Percentiles rank a stretch among this genome's conserved stretches.
Conservation (phyloP, 1,140 invertebrate genomes). For the Cyrtorhinus lividipennis region DNA sequence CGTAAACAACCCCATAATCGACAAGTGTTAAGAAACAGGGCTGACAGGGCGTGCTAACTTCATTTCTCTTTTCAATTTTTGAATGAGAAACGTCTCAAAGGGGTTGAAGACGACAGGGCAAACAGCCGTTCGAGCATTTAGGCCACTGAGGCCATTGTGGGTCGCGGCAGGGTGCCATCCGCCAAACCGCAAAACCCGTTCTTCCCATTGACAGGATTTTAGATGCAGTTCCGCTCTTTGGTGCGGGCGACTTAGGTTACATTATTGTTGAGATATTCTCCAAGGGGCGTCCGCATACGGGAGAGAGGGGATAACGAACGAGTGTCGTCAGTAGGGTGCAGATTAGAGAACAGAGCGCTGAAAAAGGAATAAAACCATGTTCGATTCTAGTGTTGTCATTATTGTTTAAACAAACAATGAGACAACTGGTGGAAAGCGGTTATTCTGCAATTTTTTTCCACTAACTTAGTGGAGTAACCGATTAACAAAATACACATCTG, state of each 20-base stretch:
- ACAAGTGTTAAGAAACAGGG: not conserved
- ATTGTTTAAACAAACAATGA: too few species aligned
- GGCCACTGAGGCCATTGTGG: not conserved
- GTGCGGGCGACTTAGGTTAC: not conserved
- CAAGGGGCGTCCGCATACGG: too few species aligned
- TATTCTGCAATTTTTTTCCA: too few species aligned
- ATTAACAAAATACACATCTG: too few species aligned
- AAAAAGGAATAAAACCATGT: too few species aligned
- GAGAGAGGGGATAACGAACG: too few species aligned
- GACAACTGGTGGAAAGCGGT: too few species aligned
- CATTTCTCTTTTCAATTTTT: not conserved
- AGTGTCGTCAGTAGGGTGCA: too few species aligned
- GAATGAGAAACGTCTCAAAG: not conserved
- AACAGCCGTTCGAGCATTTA: not conserved
- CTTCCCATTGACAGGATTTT: slow-evolving; percentile 1
- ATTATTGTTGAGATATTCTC: not conserved
- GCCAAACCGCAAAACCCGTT: slow-evolving; percentile 5
- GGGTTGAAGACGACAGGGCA: not conserved
- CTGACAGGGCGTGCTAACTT: not conserved
- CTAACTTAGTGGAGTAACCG: too few species aligned
- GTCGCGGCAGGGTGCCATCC: not conserved
- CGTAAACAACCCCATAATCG: not conserved
- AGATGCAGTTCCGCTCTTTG: slow-evolving; percentile 12
- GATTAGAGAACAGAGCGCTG: too few species aligned
- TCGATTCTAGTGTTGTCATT: too few species aligned